Evolutionary conservation across 1,140 invertebrate species (phyloP).

Genomic region (Drosophila nigromelanica): DNA sequence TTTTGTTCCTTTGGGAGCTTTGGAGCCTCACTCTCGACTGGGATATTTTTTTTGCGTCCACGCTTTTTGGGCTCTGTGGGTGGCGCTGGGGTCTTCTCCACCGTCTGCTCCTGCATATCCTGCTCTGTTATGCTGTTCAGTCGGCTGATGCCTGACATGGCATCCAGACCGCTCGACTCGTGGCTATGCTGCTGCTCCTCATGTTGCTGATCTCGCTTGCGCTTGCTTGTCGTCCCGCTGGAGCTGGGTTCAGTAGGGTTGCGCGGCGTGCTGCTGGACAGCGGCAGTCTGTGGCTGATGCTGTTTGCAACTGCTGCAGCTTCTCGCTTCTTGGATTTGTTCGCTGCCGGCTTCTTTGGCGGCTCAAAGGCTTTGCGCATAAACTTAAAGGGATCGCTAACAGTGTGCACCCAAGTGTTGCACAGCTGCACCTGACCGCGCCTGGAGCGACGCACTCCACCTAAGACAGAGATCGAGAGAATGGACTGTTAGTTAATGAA

Average conservation of each 20-base stretch:
- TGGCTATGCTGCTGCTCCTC: neutral
- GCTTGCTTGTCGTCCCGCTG: neutral
- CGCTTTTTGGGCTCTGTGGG: constrained; percentile 1
- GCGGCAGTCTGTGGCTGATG: constrained; percentile 1
- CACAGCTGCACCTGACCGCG: constrained; percentile 64
- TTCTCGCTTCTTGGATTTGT: constrained; percentile 6
- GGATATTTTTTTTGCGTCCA: neutral
- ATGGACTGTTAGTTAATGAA: neutral
- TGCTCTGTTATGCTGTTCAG: constrained; percentile 5
- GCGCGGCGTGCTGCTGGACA: constrained; percentile 29
- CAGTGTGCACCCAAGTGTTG: constrained; percentile 48
- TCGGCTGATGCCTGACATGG: constrained; percentile 14
- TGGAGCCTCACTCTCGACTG: neutral
- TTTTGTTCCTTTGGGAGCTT: neutral
- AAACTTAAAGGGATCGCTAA: constrained; percentile 40
- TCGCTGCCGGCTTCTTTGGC: neutral
- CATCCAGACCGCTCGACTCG: neutral
- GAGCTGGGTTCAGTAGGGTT: neutral
- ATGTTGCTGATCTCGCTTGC: neutral
- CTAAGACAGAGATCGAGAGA: neutral
- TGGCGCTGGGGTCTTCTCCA: neutral
- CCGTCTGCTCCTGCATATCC: neutral
- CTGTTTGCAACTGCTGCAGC: neutral
- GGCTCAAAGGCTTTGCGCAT: constrained; percentile 1
- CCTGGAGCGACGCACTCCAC: constrained; percentile 56